These are phyloP conservation scores for Drosophila sp. DNA, from an alignment of 1,140 invertebrate species.

Conservation along the genomic window DNA sequence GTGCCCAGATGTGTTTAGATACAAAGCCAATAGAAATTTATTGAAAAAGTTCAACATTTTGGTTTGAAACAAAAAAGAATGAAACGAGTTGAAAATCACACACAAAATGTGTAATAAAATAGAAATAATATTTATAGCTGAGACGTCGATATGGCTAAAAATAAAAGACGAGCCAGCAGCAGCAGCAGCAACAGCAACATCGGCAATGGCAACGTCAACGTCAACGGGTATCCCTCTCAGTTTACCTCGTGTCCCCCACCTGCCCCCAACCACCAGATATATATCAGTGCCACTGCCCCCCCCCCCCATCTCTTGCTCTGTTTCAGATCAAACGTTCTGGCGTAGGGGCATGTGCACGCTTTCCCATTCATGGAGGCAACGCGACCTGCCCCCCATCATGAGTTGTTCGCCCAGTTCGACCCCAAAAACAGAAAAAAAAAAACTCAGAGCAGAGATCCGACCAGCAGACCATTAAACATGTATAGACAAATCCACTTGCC, in stretches of 20 bases:
- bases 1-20: constrained; percentile 46
- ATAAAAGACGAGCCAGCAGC: constrained; percentile 49
- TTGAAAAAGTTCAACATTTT: constrained; percentile 46
- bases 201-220: constrained; percentile 8
- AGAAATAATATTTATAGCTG: constrained; percentile 81
- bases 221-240: constrained; percentile 29
- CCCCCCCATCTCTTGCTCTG: neutral
- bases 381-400: constrained; percentile 54
- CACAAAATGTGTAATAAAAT: constrained; percentile 80
- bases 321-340: constrained; percentile 14
- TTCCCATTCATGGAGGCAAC: constrained; percentile 73
- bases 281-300: neutral
- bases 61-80: constrained; percentile 31
- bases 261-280: neutral
- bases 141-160: constrained; percentile 79
- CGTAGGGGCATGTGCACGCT: constrained; percentile 61
- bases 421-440: neutral
- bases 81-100: constrained; percentile 64
- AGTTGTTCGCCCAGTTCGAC: neutral
- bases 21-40: constrained; percentile 29
- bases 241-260: constrained; percentile 7
- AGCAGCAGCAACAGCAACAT: constrained; percentile 8
- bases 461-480: constrained; percentile 18
- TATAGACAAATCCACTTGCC: constrained; percentile 61
- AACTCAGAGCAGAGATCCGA: neutral